Conservation (phyloP, 2,888 invertebrate genomes). For the Lithophane ornitopus region DNA sequence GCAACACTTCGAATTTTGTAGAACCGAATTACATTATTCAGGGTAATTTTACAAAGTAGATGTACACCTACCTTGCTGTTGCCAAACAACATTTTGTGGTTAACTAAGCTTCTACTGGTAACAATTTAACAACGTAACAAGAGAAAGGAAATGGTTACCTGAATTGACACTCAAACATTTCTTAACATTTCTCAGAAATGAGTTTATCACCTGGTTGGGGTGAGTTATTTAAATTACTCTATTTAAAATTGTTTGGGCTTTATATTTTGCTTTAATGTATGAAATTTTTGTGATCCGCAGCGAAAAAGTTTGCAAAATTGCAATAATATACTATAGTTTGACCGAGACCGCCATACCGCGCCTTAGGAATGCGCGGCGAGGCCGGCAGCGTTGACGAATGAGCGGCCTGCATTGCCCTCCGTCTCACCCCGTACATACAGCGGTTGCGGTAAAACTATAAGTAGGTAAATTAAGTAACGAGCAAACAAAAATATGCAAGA, state of each 20-base stretch:
- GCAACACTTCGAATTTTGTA: constrained; percentile 32
- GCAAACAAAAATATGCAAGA: constrained; percentile 1
- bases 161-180: constrained; percentile 7
- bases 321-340: too few relatives aligned
- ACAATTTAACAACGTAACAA: constrained; percentile 1
- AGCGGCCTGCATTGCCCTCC: too few relatives aligned
- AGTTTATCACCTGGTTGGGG: background rate
- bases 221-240: constrained; percentile 6
- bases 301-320: background rate
- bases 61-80: background rate
- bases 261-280: background rate
- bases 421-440: too few relatives aligned
- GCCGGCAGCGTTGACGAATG: too few relatives aligned
- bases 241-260: background rate
- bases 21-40: constrained; percentile 38
- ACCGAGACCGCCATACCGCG: too few relatives aligned
- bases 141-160: constrained; percentile 1
- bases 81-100: constrained; percentile 30
- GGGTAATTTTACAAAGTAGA: constrained; percentile 28
- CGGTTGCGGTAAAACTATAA: background rate
- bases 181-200: constrained; percentile 29
- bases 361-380: too few relatives aligned
- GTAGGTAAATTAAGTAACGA: background rate
- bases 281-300: background rate
- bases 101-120: constrained; percentile 10